Evolutionary conservation across 2,888 invertebrate genomes (phyloP).

Genomic region (Bruchidius siliquastri): DNA sequence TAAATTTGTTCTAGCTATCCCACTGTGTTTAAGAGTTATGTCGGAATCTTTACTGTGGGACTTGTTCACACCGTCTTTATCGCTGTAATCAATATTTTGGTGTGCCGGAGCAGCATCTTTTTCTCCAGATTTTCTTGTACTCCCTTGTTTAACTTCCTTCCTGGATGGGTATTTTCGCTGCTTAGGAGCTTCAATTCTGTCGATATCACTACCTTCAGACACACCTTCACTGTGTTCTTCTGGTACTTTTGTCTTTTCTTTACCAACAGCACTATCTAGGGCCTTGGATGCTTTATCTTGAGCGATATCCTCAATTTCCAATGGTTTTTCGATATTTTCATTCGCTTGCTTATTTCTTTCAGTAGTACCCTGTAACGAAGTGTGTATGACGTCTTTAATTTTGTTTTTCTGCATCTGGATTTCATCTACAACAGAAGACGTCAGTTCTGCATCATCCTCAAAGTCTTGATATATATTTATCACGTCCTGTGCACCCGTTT

Average conservation of each 20-base stretch:
- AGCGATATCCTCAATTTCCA: background rate
- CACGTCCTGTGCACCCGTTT: too few species aligned
- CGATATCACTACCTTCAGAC: background rate
- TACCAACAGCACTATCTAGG: background rate
- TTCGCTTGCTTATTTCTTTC: background rate
- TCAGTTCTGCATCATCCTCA: background rate
- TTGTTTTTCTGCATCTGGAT: slow-evolving; percentile 18
- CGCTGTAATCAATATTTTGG: background rate
- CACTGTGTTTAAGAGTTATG: background rate
- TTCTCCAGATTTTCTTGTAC: background rate
- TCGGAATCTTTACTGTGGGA: background rate
- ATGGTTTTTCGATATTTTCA: background rate
- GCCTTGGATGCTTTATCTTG: background rate
- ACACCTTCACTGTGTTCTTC: background rate
- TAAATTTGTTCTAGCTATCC: background rate
- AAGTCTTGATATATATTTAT: background rate
- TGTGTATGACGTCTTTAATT: slow-evolving; percentile 34
- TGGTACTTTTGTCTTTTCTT: background rate
- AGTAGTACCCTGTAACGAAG: slow-evolving; percentile 23
- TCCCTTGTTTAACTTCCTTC: background rate
- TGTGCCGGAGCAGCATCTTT: background rate
- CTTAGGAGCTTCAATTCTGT: background rate
- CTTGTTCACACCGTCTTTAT: background rate
- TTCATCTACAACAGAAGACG: background rate
- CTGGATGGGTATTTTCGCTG: background rate